Base-by-base conservation (phyloP, 2,888 invertebrate species). In the Pyrocoelia pectoralis region DNA sequence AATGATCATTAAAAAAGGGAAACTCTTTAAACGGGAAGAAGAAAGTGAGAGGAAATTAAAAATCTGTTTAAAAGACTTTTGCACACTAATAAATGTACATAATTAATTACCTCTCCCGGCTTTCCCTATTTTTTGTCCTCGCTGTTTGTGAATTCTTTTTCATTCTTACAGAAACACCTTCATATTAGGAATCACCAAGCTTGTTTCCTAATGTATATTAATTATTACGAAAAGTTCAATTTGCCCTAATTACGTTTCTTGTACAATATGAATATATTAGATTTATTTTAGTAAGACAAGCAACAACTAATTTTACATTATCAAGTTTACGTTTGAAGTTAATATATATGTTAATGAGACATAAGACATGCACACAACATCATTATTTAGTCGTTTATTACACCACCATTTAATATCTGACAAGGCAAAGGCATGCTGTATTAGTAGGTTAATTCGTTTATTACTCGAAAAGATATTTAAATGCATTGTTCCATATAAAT, bases 311-410 rank as follows among this genome's bases (percentile, higher is more conserved):
- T 72, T 72, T 72, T 67, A 63, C 66, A 70, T 72, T 69, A 70
- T 68, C 69, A 69, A 68, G 65, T 64, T 70, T 70, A 66, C 66
- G 68, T 67, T 62, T 61, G 72, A 73, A 76, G 73, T 78, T 79
- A 79, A 79, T 79, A 78, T 79, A 79, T 77, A 79, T 79, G 79
- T 77, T 79, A 79, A 79, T 79, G 74, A 74, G 74, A 67, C 70
- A 73, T 73, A 74, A 74, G 74, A 73, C 73, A 70, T 73, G 75
- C 74, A 76, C 72, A 74, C 73, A 70, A 71, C 70, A 68, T 66
- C 70, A 71, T 73, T 74, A 74, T 74, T 75, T 75, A 70, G 72
- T 73, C 72, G 70, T 76, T 78, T 77, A 76, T 76, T 76, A 73
- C 73, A 70, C 68, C 69, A 73, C 72, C 71, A 70, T 74, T 74